Base-by-base conservation (phyloP, 2,113 vertebrate species). In the Cephalopholis sonnerati region DNA sequence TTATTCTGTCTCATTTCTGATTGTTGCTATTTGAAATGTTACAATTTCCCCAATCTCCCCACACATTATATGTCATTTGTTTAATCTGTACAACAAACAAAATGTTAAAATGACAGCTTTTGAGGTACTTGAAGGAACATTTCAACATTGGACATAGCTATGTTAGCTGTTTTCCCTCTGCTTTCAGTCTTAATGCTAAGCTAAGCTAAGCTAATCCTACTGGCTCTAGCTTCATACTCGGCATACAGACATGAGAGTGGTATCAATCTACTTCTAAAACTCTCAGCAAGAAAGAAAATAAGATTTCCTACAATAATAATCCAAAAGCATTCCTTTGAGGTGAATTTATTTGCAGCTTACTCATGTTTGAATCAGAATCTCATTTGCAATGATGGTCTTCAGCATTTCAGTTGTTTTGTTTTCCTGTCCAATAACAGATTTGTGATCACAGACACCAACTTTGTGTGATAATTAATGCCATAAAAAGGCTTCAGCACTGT, bases 331-430 rank as follows among this genome's bases (percentile, higher is more conserved):
- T 67, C 1, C 0, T 67, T 39, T 24, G 59, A 66, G 44, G 57
- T 53, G 9, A 32, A 79, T 68, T 57, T 64, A 41, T 55, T 0
- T 51, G 64, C 3, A 69, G 39, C 61, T 61, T n/a, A 22, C 53
- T 36, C 32, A 36, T 53, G 2, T 67, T 61, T 51, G 32, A 79
- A 36, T 46, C 22, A 61, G 22, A 78, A 6, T 57, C 32, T 18
- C 36, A 55, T 63, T 63, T 18, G 3, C 1, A 61, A 18, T 57
- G 29, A 39, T 51, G 55, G 24, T 71, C 53, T 24, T 22, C 17
- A 59, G 27, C 54, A 24, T 73, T 73, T 65, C 5, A 65, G 22
- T 65, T n/a, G 18, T 55, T 46, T 44, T 70, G n/a, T 58, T 48
- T 18, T 74, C 18, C 29, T 44, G 10, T 12, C 41, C 41, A 44